Percentiles rank a stretch among this genome's conserved stretches.
Conservation (phyloP, 2,888 invertebrate species). For the Lymantria dispar region DNA sequence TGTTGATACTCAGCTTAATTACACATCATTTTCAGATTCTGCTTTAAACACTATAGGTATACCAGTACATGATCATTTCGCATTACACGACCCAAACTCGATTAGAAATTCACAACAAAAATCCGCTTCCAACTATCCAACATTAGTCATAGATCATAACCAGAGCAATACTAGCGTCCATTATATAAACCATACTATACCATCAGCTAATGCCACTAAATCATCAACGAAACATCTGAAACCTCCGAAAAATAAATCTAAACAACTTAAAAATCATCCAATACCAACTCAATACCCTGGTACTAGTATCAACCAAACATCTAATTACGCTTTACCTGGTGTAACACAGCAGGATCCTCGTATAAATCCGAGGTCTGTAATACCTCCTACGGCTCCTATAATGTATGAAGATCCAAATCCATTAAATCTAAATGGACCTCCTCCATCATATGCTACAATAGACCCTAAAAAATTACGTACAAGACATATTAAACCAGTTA, state of each 20-base stretch:
- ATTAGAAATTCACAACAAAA: not conserved
- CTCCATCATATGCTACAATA: constrained; percentile 48
- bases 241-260: constrained; percentile 22
- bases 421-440: constrained; percentile 15
- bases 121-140: constrained; percentile 25
- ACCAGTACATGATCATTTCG: constrained; percentile 22
- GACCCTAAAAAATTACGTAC: constrained; percentile 46
- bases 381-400: constrained; percentile 21
- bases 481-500: constrained; percentile 39
- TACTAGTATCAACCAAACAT: constrained; percentile 13
- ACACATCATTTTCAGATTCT: constrained; percentile 10
- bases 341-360: constrained; percentile 1
- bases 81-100: constrained; percentile 5
- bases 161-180: not conserved
- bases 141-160: constrained; percentile 16
- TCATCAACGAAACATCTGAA: constrained; percentile 25
- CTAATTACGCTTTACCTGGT: constrained; percentile 22
- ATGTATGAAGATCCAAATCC: constrained; percentile 16
- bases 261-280: constrained; percentile 17
- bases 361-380: constrained; percentile 11
- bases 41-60: constrained; percentile 27
- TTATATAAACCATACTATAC: constrained; percentile 13
- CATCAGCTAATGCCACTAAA: constrained; percentile 13
- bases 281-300: constrained; percentile 14
- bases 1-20: constrained; percentile 4